A percentile compares a stretch with the other conserved stretches of the same genome.
Conservation (phyloP, 2,113 vertebrate species). For the Arizona elegans region DNA sequence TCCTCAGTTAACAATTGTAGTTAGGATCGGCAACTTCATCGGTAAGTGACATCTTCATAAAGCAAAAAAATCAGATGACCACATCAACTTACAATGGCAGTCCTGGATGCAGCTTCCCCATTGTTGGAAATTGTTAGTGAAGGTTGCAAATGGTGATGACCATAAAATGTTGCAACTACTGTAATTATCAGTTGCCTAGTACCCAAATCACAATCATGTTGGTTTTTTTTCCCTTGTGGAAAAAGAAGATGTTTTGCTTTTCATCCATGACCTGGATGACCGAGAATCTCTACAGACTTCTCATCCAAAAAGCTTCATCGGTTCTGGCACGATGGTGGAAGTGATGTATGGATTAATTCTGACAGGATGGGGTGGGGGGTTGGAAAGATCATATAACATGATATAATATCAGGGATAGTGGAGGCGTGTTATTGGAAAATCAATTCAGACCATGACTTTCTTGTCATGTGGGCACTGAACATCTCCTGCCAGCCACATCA, state of each 20-base stretch:
- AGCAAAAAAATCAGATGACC: neutral
- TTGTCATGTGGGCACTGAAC: neutral
- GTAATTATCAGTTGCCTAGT: neutral
- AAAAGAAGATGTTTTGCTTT: neutral
- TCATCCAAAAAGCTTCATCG: neutral
- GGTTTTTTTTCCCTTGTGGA: too few species aligned
- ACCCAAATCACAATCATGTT: neutral
- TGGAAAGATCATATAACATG: too few species aligned
- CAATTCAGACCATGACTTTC: neutral
- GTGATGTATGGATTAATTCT: neutral
- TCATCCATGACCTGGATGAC: neutral
- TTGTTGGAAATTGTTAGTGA: neutral
- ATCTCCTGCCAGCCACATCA: neutral
- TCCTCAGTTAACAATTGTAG: neutral
- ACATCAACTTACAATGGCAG: neutral
- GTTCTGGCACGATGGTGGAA: neutral
- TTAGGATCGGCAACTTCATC: neutral
- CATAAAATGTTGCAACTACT: neutral
- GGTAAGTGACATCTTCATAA: neutral
- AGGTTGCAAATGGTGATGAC: neutral
- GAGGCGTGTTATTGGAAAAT: neutral
- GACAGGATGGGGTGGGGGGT: neutral
- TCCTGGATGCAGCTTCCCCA: neutral
- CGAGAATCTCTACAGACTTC: neutral
- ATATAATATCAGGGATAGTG: neutral